A percentile compares a stretch with the other conserved stretches of the same genome.
Conservation (phyloP, 2,888 invertebrate genomes). For the Prosopocoilus inquinatus region DNA sequence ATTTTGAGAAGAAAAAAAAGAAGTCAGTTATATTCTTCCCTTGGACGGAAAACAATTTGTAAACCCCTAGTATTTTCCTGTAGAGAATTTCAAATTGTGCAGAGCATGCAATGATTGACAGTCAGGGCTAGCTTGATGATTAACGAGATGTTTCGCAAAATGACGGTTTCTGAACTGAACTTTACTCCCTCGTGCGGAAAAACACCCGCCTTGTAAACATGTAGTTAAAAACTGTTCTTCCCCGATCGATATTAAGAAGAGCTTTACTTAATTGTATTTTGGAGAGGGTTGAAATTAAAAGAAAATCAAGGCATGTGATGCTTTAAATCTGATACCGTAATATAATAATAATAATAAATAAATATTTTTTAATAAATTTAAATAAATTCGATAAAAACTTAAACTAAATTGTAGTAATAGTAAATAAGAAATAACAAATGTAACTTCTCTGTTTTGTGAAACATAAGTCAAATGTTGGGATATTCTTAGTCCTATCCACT, state of each 20-base stretch:
- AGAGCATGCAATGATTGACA: constrained; percentile 48
- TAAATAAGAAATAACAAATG: too few relatives aligned
- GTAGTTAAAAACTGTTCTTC: constrained; percentile 23
- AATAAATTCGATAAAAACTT: too few relatives aligned
- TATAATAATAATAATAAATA: too few relatives aligned
- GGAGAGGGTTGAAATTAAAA: constrained; percentile 1
- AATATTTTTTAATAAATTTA: too few relatives aligned
- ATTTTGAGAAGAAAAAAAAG: too few relatives aligned
- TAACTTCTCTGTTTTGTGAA: too few relatives aligned
- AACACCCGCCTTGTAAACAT: constrained; percentile 25
- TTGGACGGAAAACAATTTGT: constrained; percentile 5
- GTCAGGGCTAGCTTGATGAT: constrained; percentile 49
- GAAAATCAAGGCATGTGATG: neutral
- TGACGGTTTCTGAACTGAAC: constrained; percentile 49
- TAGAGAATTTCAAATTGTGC: constrained; percentile 8
- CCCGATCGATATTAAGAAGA: constrained; percentile 25
- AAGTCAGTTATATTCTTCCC: too few relatives aligned
- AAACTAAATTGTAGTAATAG: too few relatives aligned
- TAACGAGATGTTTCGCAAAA: constrained; percentile 51
- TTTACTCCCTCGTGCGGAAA: constrained; percentile 33
- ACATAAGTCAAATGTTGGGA: too few relatives aligned
- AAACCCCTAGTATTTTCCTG: neutral
- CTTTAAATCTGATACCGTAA: neutral
- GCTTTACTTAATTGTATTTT: constrained; percentile 16
- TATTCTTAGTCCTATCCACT: too few relatives aligned